These are phyloP conservation scores for Ceraclea dissimilis DNA, from an alignment of 2,888 invertebrate species.

Conservation along the genomic window DNA sequence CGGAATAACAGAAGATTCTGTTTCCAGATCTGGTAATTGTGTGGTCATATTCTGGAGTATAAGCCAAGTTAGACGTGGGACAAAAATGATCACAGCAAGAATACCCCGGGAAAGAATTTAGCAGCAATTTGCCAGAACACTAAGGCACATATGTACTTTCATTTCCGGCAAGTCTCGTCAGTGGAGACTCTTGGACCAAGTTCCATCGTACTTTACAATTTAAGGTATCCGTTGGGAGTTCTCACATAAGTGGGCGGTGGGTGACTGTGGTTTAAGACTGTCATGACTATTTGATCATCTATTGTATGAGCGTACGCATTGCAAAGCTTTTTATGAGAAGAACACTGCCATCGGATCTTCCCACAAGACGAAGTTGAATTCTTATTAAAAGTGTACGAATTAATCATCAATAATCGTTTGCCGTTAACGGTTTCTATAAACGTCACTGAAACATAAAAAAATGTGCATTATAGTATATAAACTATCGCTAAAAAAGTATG, in stretches of 20 bases:
- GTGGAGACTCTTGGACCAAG: too few relatives aligned
- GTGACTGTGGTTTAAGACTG: neutral
- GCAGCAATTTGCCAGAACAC: too few relatives aligned
- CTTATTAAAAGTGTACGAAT: constrained; percentile 6
- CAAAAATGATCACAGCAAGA: too few relatives aligned
- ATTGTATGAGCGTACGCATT: constrained; percentile 1
- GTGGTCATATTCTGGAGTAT: too few relatives aligned
- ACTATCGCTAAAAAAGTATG: too few relatives aligned
- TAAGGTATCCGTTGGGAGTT: neutral
- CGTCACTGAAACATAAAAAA: neutral
- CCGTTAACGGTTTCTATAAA: constrained; percentile 10
- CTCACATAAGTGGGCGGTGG: constrained; percentile 1
- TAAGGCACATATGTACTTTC: too few relatives aligned
- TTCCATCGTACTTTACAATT: constrained; percentile 3
- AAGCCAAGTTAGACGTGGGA: too few relatives aligned
- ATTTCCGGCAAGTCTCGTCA: too few relatives aligned
- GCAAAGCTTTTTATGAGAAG: constrained; percentile 3
- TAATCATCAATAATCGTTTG: constrained; percentile 2
- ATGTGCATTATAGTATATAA: too few relatives aligned
- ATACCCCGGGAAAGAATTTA: too few relatives aligned
- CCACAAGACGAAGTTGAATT: neutral
- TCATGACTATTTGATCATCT: neutral
- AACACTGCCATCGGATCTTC: constrained; percentile 13
- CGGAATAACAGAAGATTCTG: too few relatives aligned
- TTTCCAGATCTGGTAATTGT: too few relatives aligned